Evolutionary conservation across 2,113 vertebrate genomes (phyloP).

Genomic region (Meriones unguiculatus): DNA sequence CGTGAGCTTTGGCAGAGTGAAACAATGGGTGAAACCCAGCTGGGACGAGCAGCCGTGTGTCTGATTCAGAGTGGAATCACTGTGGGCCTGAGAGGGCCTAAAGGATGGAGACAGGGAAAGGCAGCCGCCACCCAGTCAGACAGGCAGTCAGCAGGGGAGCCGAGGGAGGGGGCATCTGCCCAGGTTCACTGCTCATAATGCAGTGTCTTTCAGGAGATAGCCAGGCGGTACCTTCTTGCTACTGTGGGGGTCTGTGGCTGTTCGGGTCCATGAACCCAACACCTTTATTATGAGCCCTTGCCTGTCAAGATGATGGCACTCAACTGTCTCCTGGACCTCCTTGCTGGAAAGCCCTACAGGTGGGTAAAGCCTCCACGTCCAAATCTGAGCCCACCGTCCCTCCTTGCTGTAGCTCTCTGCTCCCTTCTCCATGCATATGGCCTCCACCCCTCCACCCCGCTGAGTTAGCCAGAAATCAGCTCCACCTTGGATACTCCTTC

Average conservation of each 20-base stretch:
- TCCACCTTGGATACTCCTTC: neutral
- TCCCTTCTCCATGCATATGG: neutral
- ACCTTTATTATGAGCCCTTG: neutral
- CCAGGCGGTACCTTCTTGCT: neutral
- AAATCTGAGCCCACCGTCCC: neutral
- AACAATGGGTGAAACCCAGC: accelerated
- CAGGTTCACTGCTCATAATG: neutral
- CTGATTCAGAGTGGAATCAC: neutral
- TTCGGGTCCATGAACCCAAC: too few species aligned
- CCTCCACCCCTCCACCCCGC: neutral
- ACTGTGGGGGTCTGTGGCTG: neutral
- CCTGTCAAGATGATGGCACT: neutral
- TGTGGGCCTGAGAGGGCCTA: neutral
- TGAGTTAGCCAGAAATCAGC: neutral
- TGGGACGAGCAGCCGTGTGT: accelerated
- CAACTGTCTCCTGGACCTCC: neutral
- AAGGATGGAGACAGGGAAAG: neutral
- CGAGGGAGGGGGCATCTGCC: neutral
- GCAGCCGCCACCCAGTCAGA: neutral
- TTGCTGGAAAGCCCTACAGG: neutral
- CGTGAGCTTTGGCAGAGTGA: neutral
- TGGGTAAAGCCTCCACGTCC: neutral
- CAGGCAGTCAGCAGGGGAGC: too few species aligned
- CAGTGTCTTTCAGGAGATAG: neutral
- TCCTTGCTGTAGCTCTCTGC: neutral